Conservation (phyloP, 2,797 vertebrate genomes). For the Leptoclinus maculatus region DNA sequence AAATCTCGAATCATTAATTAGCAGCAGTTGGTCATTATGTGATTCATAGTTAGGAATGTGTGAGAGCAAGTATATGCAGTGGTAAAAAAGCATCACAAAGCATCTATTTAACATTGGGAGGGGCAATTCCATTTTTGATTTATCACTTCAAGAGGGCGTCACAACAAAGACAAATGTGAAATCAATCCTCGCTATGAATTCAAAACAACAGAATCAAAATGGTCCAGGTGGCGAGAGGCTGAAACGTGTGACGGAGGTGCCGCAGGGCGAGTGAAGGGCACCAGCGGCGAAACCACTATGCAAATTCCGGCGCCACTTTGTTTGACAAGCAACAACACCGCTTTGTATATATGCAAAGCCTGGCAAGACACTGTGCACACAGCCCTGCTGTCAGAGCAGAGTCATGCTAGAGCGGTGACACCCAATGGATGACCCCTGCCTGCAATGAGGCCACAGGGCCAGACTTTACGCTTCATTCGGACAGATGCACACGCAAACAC, state of each 20-base stretch:
- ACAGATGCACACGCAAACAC: constrained; percentile 15
- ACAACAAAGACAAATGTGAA: constrained; percentile 37
- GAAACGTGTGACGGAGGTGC: constrained; percentile 46
- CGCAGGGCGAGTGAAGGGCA: constrained; percentile 80
- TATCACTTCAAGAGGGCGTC: constrained; percentile 30
- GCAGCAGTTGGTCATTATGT: constrained; percentile 21
- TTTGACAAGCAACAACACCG: constrained; percentile 85
- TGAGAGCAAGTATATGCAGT: neutral
- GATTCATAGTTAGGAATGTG: constrained; percentile 14
- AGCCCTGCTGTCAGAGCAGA: constrained; percentile 65
- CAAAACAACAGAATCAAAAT: constrained; percentile 31
- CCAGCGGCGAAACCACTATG: constrained; percentile 79
- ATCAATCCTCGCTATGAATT: constrained; percentile 41
- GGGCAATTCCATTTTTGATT: constrained; percentile 28
- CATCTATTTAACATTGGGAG: constrained; percentile 21
- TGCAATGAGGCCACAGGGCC: constrained; percentile 51
- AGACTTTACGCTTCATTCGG: constrained; percentile 50
- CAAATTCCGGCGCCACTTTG: constrained; percentile 81
- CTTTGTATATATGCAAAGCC: constrained; percentile 86
- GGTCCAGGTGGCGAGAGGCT: constrained; percentile 21
- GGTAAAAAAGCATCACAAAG: constrained; percentile 6
- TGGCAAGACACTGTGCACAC: constrained; percentile 73
- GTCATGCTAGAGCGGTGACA: constrained; percentile 70
- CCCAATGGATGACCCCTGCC: constrained; percentile 73
- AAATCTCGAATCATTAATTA: constrained; percentile 25